Base-by-base conservation (phyloP, 2,888 invertebrate genomes). In the Drosophila mercatorum region DNA sequence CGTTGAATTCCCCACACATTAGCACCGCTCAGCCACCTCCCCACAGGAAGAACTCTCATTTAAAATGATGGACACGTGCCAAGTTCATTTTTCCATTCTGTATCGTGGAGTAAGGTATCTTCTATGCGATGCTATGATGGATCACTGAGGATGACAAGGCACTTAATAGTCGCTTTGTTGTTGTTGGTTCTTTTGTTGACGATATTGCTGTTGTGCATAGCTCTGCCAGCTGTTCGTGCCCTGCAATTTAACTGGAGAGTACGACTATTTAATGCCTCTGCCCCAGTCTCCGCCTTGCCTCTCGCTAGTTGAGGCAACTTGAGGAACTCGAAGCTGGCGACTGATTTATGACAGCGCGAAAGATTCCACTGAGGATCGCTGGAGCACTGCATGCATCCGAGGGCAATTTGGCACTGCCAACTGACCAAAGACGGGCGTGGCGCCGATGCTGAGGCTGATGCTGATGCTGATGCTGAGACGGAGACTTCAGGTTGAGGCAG, bases 101-200 rank as follows among this genome's bases (percentile, higher is more conserved):
- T 34, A 11, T 43, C 43, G 47, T 34, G 43, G 41, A 66, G 58
- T 56, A 53, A 68, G 71, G 74, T 56, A 68, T 73, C 78, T 82
- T 67, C 68, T 71, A 65, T 67, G 68, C 84, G 75, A 88, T 86
- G 68, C 84, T 76, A 88, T 86, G 88, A 86, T 86, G 87, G 85
- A 86, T 88, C 80, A 75, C 75, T 73, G 78, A 76, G 81, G 85
- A 86, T 86, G 85, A 86, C 85, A 86, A 83, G 81, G 86, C 85
- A 86, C 88, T 85, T 88, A 83, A 86, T 72, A 72, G 74, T 74
- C 68, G 74, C 78, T 63, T 78, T 75, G 68, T 79, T 76, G 62
- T 55, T 61, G 60, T 43, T 61, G 69, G 53, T 61, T 66, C 38
- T 70, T 59, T 59, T 59, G 63, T 63, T 55, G 55, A 55, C 46